Conservation (phyloP, 2,113 vertebrate genomes). For the Charina bottae region DNA sequence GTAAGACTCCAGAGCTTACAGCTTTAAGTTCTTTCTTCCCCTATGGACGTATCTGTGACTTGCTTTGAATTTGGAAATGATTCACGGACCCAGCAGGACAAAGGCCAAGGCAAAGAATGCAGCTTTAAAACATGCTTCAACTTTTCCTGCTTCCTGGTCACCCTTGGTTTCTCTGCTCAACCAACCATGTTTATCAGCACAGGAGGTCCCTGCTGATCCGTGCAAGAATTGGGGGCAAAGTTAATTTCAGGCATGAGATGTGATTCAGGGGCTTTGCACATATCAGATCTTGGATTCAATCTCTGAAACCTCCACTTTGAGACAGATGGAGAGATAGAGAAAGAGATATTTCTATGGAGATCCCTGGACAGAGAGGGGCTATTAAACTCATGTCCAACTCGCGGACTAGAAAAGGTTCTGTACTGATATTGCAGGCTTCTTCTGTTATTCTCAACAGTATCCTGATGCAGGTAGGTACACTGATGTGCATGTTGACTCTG, state of each 20-base stretch:
- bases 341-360: not conserved
- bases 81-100: not conserved
- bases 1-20: not conserved
- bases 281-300: not conserved
- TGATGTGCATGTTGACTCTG: not conserved
- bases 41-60: not conserved
- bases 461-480: not conserved
- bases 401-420: not conserved
- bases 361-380: not conserved
- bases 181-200: not conserved
- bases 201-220: not conserved
- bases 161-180: not conserved
- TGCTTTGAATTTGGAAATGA: not conserved
- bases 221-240: not conserved
- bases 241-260: not conserved
- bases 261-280: not conserved
- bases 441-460: not conserved
- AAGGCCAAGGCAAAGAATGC: not conserved
- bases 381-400: not conserved
- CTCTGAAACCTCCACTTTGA: not conserved
- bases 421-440: not conserved
- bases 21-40: not conserved
- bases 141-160: not conserved
- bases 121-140: not conserved
- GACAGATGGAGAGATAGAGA: not conserved